Evolutionary conservation across 2,113 vertebrate species (phyloP).

Genomic region (Tauraco erythrolophus): DNA sequence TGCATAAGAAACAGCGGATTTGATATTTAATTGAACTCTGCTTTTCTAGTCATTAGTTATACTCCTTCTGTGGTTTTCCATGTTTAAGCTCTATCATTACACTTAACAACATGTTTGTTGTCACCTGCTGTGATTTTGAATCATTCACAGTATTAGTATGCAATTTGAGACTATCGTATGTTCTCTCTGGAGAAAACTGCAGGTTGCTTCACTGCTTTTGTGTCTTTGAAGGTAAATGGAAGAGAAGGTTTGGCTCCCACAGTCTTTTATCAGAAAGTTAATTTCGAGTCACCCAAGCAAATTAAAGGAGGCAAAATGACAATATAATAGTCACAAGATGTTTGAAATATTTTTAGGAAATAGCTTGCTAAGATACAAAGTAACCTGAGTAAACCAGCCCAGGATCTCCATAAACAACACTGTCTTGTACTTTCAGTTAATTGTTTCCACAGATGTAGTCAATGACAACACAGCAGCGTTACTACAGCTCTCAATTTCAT

Average conservation of each 20-base stretch:
- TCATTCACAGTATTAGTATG: neutral
- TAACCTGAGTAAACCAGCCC: neutral
- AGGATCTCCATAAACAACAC: neutral
- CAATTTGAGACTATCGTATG: neutral
- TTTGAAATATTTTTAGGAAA: neutral
- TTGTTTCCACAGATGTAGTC: neutral
- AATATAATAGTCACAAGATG: neutral
- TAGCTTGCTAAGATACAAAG: neutral
- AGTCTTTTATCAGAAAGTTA: slow-evolving; percentile 10
- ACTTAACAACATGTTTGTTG: neutral
- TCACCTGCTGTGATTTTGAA: slow-evolving; percentile 29
- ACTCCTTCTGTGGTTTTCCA: neutral
- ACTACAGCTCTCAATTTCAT: neutral
- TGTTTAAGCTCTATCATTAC: neutral
- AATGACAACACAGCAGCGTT: neutral
- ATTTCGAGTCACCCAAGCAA: neutral
- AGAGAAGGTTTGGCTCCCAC: neutral
- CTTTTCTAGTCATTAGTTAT: neutral
- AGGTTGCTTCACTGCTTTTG: neutral
- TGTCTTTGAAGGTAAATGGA: neutral
- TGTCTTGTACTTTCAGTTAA: neutral
- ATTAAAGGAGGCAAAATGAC: neutral
- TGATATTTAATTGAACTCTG: neutral
- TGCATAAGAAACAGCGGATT: neutral
- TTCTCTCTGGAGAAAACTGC: neutral